Evolutionary conservation across 2,888 invertebrate species (phyloP), one percentile per base, ranked within the genome.

Genomic region (Ectobius pallidus): DNA sequence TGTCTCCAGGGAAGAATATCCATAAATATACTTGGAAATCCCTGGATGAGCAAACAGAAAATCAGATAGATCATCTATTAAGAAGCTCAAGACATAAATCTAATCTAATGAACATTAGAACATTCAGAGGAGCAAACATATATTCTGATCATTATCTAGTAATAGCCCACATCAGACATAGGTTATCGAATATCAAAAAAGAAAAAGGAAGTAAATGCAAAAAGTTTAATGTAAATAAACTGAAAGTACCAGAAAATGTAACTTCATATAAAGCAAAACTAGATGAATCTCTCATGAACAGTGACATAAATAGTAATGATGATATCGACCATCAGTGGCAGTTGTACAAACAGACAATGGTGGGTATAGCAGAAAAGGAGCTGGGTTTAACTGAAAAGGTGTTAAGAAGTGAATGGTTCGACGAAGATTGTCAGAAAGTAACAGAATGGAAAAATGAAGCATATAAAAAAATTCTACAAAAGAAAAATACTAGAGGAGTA

Each of bases 131-230:
- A 11, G 34, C 34, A 34, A 46, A 46, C 46, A 46, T 46, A 14
- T 7, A 46, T n/a, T 46, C 46, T 3, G 46, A 46, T n/a, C 46
- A 46, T n/a, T 46, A 46, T n/a, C n/a, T 46, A n/a, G 46, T 46
- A 11, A 46, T 46, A n/a, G 18, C 46, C 3, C 46, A 46, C 46
- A 46, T 46, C 46, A 46, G 46, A n/a, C 4, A 3, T 4, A 46
- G 46, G n/a, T 46, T 46, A 46, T 46, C 11, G n/a, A 46, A 46
- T n/a, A n/a, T 46, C 46, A 46, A 46, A 46, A 46, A 46, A 46
- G 46, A n/a, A 7, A 46, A 46, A 46, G 18, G 3, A 34, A 34
- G n/a, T 9, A n/a, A 46, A 46, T 46, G 46, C n/a, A 46, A 46
- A n/a, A 46, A 46, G 18, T 9, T n/a, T 46, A 46, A 46, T 46